Percentiles rank a stretch among this genome's conserved stretches.
phyloP scores from a whole-genome alignment of 2,888 invertebrate genomes.

The Hypena proboscidalis region DNA sequence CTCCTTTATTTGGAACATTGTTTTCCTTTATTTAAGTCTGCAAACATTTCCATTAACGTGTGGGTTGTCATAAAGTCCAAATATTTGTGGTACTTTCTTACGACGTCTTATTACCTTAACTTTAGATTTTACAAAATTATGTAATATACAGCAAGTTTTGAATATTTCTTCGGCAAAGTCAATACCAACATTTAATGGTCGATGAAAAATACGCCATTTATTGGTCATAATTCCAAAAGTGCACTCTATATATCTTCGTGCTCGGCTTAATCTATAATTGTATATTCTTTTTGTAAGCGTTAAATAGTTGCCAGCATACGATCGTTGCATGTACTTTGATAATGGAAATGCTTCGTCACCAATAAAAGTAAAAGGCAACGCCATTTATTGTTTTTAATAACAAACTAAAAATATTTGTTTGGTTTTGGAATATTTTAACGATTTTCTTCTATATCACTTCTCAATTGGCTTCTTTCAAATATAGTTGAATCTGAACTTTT shows the following conservation, averaged over 20 bases:
- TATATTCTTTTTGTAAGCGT: conserved; percentile 20
- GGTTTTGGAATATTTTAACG: conserved; percentile 23
- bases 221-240: conserved; percentile 14
- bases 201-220: too few species aligned
- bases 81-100: conserved; percentile 25
- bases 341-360: conserved; percentile 32
- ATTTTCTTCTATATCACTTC: conserved; percentile 22
- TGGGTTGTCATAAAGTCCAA: conserved; percentile 25
- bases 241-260: too few species aligned
- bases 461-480: conserved; percentile 19
- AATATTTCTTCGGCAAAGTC: conserved; percentile 27
- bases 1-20: too few species aligned
- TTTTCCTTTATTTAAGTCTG: too few species aligned
- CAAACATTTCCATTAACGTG: conserved; percentile 12
- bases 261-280: too few species aligned
- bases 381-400: conserved; percentile 18
- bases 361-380: conserved; percentile 30
- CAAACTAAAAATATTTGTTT: too few species aligned
- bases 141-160: conserved; percentile 27
- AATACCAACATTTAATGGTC: conserved; percentile 17
- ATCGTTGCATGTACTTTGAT: conserved; percentile 24
- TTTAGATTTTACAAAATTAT: conserved; percentile 22
- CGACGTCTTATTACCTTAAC: conserved; percentile 16
- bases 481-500: conserved; percentile 23
- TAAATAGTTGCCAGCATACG: conserved; percentile 23